Evolutionary conservation across 1,140 invertebrate genomes (phyloP).

Genomic region (Drosophila sechellia): DNA sequence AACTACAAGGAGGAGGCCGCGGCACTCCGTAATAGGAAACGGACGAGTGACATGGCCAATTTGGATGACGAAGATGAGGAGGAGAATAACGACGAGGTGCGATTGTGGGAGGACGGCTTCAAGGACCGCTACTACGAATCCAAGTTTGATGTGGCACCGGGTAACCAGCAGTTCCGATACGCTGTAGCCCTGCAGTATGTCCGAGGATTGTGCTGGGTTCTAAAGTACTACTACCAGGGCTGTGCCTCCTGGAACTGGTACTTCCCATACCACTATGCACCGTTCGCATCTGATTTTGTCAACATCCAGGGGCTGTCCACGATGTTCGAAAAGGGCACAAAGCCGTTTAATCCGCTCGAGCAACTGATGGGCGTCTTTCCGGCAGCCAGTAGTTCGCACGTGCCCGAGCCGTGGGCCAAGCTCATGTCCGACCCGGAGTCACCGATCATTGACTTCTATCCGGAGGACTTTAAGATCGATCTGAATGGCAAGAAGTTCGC

Average conservation of each 20-base stretch:
- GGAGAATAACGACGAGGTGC: slow-evolving; percentile 96
- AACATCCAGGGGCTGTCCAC: slow-evolving; percentile 94
- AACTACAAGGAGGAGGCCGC: slow-evolving; percentile 90
- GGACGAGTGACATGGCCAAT: slow-evolving; percentile 68
- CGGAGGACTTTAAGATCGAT: slow-evolving; percentile 99
- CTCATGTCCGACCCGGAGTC: slow-evolving; percentile 98
- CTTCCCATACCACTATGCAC: slow-evolving; percentile 99
- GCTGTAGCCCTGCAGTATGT: slow-evolving; percentile 97
- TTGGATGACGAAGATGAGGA: slow-evolving; percentile 85
- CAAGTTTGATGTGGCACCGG: slow-evolving; percentile 95
- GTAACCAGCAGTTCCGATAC: slow-evolving; percentile 94
- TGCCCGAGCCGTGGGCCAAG: slow-evolving; percentile 96
- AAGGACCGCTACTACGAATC: slow-evolving; percentile 99
- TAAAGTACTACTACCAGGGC: slow-evolving; percentile 99
- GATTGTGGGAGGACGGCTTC: slow-evolving; percentile 98
- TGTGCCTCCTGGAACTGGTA: slow-evolving; percentile 99
- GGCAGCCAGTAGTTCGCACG: slow-evolving; percentile 96
- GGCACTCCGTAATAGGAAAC: slow-evolving; percentile 87
- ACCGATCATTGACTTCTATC: slow-evolving; percentile 99
- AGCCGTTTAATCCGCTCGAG: slow-evolving; percentile 98
- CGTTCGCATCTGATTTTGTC: slow-evolving; percentile 99
- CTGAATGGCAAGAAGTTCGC: slow-evolving; percentile 99
- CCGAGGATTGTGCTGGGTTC: slow-evolving; percentile 98
- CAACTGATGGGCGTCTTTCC: slow-evolving; percentile 99
- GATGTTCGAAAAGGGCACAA: slow-evolving; percentile 94